Evolutionary conservation across 1,140 invertebrate species (phyloP), one percentile per base, ranked within the genome.

Genomic region (Augochlora pura): DNA sequence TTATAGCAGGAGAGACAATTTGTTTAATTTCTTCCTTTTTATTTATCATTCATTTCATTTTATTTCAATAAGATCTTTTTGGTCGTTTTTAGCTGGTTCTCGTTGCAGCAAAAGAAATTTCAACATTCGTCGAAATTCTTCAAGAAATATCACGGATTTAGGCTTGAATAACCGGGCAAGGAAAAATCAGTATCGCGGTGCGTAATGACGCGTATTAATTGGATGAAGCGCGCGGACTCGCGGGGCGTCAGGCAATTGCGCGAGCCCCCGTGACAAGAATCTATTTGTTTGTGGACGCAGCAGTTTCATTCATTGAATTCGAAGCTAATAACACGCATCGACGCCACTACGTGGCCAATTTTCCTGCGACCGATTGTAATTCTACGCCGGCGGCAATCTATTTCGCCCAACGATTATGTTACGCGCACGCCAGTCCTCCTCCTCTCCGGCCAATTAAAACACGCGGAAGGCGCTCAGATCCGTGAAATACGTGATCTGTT

Each of bases 281-380:
- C 59, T 73, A 65, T 83, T 83, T 76, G 80, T 82, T 77, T 21
- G 72, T 63, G 62, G 63, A 81, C 76, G 74, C 39, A 74, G 60
- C 74, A 80, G 75, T 79, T 74, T 79, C 81, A 80, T 87, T 86
- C 59, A 83, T 77, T 76, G 72, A 84, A 62, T 86, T 88, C 54
- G 65, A 65, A 77, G 79, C 64, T 80, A 85, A 81, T 83, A 49
- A 84, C 83, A 83, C 71, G 68, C 63, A 59, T 66, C 65, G 84
- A 46, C 75, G 65, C 67, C 39, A 52, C 27, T 57, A 76, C 23
- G 75, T 69, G 65, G 39, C 27, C 67, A 85, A 86, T 87, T 88
- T 81, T 69, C 21, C 57, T 27, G 38, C 66, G 23, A 39, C 60
- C 12, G 52, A 84, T 84, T 57, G 60, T 78, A 57, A 72, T 78